phyloP scores from a whole-genome alignment of 2,888 invertebrate species.

The Pocota personata region DNA sequence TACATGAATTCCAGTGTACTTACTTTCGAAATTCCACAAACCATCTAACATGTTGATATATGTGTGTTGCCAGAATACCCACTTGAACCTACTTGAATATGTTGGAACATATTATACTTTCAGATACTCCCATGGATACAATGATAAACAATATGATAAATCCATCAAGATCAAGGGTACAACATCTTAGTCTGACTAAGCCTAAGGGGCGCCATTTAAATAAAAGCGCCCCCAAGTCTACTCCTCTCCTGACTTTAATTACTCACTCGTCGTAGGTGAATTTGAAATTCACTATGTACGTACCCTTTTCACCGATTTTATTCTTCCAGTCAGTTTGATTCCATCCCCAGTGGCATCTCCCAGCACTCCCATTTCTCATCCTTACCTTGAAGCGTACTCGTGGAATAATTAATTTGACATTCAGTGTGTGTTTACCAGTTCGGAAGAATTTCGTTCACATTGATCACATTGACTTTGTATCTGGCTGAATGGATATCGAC shows the following conservation, averaged over 20 bases:
- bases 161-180: neutral
- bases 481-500: conserved; percentile 36
- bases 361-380: neutral
- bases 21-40: too few relatives aligned
- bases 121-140: too few relatives aligned
- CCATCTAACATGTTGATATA: too few relatives aligned
- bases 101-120: too few relatives aligned
- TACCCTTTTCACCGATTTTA: conserved; percentile 43
- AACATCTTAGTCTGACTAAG: too few relatives aligned
- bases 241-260: conserved; percentile 2
- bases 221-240: neutral
- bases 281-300: conserved; percentile 8
- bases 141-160: too few relatives aligned
- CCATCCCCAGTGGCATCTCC: conserved; percentile 39
- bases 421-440: conserved; percentile 70
- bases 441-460: conserved; percentile 70
- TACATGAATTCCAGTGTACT: too few relatives aligned
- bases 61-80: too few relatives aligned
- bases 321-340: conserved; percentile 58
- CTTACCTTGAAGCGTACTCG: conserved; percentile 35
- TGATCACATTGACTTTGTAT: conserved; percentile 68
- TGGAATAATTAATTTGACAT: conserved; percentile 73
- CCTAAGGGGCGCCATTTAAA: neutral
- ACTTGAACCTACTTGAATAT: too few relatives aligned
- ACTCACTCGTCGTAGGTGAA: neutral